Evolutionary conservation across 1,140 invertebrate genomes (phyloP), one percentile per base, ranked within the genome.

Genomic region (Drosophila kanapiae): DNA sequence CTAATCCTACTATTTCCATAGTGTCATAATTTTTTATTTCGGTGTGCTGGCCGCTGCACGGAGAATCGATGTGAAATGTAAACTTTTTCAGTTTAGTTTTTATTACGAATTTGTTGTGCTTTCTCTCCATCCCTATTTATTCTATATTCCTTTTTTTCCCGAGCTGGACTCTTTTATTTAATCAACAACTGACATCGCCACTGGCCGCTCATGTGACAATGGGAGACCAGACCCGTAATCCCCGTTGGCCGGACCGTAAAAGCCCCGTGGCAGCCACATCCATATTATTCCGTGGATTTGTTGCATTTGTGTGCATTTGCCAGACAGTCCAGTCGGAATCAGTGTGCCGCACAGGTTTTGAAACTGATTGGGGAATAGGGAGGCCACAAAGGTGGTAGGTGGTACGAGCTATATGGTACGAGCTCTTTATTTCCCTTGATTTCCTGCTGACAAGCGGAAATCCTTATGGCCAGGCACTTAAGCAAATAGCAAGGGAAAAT

Each of bases 281-380:
- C 80, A 88, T 78, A 88, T 88, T 87, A 87, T 88, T 80, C 80
- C 80, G 69, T 80, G 82, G 84, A 88, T 87, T 88, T 87, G 80
- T 88, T 83, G 80, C 77, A 88, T 88, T 83, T 80, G 63, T 79
- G 81, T 77, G 75, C 75, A 77, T 74, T 80, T 74, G 61, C 29
- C 47, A 67, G 75, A 51, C 80, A 83, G 61, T 75, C 54, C 43
- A 56, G 23, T 14, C 60, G 67, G 75, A 85, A 85, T 70, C 79
- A 67, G 75, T 63, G 83, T 61, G 78, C 59, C 49, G 74, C 72
- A 69, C 82, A 78, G 75, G 81, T 85, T 85, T 72, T 37, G 48
- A 71, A 83, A 74, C 76, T 83, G 84, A 86, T 86, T 86, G 82
- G 83, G 71, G 75, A 82, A 74, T 58, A 48, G 65, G 54, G 45